Conservation (phyloP, 2,113 vertebrate genomes). For the Pangasianodon hypophthalmus region DNA sequence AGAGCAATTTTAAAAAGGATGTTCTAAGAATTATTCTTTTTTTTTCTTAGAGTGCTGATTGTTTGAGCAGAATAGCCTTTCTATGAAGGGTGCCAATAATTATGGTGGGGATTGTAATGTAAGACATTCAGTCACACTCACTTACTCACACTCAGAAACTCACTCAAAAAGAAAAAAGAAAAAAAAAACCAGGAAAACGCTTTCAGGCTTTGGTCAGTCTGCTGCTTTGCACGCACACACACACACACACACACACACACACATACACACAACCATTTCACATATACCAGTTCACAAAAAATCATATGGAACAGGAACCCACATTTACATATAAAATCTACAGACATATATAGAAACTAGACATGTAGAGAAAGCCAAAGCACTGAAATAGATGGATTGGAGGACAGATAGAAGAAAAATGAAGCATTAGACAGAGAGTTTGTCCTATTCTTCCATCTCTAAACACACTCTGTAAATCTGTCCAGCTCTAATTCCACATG, state of each 20-base stretch:
- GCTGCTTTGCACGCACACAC: conserved; percentile 48
- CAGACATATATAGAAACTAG: neutral
- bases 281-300: neutral
- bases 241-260: neutral
- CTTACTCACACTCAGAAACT: too few relatives aligned
- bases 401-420: neutral
- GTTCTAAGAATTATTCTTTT: neutral
- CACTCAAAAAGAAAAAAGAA: neutral
- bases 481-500: neutral
- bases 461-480: neutral
- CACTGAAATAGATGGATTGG: neutral
- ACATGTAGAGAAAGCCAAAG: neutral
- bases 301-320: neutral
- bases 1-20: neutral
- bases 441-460: neutral
- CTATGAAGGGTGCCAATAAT: neutral
- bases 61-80: neutral
- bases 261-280: neutral
- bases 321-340: neutral
- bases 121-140: neutral
- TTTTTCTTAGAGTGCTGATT: too few relatives aligned
- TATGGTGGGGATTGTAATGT: neutral
- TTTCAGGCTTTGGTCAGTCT: conserved; percentile 62
- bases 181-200: conserved; percentile 44
- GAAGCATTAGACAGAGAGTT: neutral